Evolutionary conservation across 2,113 vertebrate genomes (phyloP).

Genomic region (Anolis carolinensis): DNA sequence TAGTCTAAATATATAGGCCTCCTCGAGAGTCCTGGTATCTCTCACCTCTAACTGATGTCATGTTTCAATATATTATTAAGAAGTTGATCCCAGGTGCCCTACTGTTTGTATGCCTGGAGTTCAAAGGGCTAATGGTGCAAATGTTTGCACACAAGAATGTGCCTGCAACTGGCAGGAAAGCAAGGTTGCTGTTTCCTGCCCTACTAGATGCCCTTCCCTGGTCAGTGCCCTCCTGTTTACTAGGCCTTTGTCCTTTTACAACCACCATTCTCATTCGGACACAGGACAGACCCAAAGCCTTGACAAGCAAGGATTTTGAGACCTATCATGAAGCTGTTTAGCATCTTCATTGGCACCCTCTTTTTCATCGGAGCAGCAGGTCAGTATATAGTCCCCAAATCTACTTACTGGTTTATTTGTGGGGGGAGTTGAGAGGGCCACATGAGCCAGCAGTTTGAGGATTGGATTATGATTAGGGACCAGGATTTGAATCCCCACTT

Average conservation of each 20-base stretch:
- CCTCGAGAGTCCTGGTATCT: too few species aligned
- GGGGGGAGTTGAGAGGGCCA: too few species aligned
- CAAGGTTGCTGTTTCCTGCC: background rate
- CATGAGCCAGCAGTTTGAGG: too few species aligned
- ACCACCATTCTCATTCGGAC: background rate
- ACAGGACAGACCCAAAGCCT: background rate
- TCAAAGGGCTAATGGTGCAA: background rate
- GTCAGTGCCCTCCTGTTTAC: background rate
- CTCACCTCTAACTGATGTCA: too few species aligned
- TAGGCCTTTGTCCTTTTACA: conserved; percentile 3
- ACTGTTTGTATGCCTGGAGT: too few species aligned
- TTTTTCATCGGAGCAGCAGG: conserved; percentile 22
- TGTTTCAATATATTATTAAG: too few species aligned
- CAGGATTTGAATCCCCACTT: too few species aligned
- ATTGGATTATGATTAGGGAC: too few species aligned
- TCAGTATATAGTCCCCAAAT: background rate
- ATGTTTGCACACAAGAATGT: conserved; percentile 11
- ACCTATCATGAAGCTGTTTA: background rate
- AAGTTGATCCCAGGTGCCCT: too few species aligned
- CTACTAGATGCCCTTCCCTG: background rate
- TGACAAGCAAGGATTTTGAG: background rate
- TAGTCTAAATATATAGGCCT: too few species aligned
- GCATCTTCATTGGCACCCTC: background rate
- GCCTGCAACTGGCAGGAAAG: background rate
- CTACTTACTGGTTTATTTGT: too few species aligned